These are phyloP conservation scores for Noctua pronuba DNA, from an alignment of 2,888 invertebrate species.

Conservation along the genomic window DNA sequence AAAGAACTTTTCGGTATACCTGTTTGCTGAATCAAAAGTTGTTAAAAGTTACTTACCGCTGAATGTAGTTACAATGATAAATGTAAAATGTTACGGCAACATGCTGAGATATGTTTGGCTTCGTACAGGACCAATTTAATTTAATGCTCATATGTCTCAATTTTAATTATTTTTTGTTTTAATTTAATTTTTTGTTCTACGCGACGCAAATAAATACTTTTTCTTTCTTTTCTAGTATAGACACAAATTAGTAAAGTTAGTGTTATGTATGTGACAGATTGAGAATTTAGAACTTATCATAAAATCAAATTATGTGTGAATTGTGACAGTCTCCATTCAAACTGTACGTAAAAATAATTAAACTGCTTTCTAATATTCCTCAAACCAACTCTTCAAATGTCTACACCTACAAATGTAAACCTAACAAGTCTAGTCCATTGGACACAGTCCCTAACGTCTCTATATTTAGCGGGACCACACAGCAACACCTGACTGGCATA, in stretches of 20 bases:
- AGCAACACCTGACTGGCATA: constrained; percentile 36
- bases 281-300: too few species aligned
- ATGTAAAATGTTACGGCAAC: too few species aligned
- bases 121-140: too few species aligned
- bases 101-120: too few species aligned
- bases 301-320: not conserved
- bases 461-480: constrained; percentile 44
- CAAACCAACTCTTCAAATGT: not conserved
- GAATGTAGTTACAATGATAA: too few species aligned
- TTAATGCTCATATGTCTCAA: too few species aligned
- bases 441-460: constrained; percentile 11
- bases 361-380: not conserved
- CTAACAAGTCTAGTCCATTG: not conserved
- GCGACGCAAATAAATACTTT: too few species aligned
- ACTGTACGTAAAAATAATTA: not conserved
- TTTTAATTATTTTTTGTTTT: too few species aligned
- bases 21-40: not conserved
- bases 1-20: not conserved
- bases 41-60: not conserved
- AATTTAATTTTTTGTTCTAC: too few species aligned
- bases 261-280: too few species aligned
- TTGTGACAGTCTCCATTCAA: not conserved
- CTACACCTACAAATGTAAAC: not conserved
- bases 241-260: too few species aligned
- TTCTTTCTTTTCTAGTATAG: too few species aligned